These are phyloP conservation scores for Epizoanthus stellaris DNA, from an alignment of 92 coral and sea anemone species.

Conservation along the genomic window DNA sequence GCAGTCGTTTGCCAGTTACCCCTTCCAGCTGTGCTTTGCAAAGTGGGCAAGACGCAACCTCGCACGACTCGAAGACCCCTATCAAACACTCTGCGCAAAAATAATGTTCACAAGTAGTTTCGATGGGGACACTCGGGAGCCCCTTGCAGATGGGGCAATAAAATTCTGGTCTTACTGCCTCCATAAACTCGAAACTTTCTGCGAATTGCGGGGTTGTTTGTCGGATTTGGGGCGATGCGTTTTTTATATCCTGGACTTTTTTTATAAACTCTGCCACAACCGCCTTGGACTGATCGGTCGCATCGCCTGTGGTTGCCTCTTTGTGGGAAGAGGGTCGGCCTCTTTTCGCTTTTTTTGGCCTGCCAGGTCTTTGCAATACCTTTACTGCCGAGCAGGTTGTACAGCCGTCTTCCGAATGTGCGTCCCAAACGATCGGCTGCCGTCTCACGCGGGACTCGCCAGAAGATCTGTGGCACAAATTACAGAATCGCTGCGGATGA, in stretches of 20 bases:
- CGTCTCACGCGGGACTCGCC: neutral
- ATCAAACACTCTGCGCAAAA: slow-evolving; percentile 17
- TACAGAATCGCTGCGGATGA: too few relatives aligned
- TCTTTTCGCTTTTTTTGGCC: neutral
- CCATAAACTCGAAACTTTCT: too few relatives aligned
- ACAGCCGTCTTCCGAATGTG: slow-evolving; percentile 5
- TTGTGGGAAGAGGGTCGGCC: neutral
- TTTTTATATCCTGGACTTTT: too few relatives aligned
- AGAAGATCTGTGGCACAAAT: too few relatives aligned
- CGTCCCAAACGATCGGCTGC: slow-evolving; percentile 1
- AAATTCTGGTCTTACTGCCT: too few relatives aligned
- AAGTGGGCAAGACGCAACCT: neutral
- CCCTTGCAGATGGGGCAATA: too few relatives aligned
- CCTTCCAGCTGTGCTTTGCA: neutral
- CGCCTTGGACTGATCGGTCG: too few relatives aligned
- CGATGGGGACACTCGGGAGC: slow-evolving; percentile 11
- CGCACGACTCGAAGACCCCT: neutral
- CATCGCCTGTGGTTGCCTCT: too few relatives aligned
- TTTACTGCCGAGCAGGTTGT: neutral
- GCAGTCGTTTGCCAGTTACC: slow-evolving; percentile 15
- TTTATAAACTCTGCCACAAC: too few relatives aligned
- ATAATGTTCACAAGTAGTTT: slow-evolving; percentile 31
- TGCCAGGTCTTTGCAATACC: neutral
- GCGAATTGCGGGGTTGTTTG: too few relatives aligned
- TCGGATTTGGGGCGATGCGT: too few relatives aligned